Conservation (phyloP, 2,797 vertebrate genomes). For the Bovichtus diacanthus region DNA sequence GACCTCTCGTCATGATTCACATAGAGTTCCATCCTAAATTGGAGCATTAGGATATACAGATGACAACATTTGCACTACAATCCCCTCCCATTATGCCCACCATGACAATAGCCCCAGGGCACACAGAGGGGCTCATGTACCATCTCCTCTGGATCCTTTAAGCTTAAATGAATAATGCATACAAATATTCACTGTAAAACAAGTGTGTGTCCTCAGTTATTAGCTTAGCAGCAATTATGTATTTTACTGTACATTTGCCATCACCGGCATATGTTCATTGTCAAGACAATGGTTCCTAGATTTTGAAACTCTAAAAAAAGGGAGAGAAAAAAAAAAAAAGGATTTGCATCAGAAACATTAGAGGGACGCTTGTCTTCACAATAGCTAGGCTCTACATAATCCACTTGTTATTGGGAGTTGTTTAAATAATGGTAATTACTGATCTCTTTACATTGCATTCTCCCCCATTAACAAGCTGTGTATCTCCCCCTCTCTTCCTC, state of each 20-base stretch:
- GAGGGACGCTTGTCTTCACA: conserved; percentile 68
- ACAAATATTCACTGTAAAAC: conserved; percentile 65
- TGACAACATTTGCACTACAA: conserved; percentile 72
- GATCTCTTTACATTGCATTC: conserved; percentile 85
- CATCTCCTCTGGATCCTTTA: conserved; percentile 71
- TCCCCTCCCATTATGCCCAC: conserved; percentile 72
- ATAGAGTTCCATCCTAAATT: conserved; percentile 53
- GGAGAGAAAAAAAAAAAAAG: conserved; percentile 28
- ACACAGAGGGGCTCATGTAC: conserved; percentile 67
- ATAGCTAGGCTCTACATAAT: conserved; percentile 75
- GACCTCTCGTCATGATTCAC: conserved; percentile 40
- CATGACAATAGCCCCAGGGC: conserved; percentile 74
- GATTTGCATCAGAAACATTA: conserved; percentile 73
- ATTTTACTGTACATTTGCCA: conserved; percentile 59
- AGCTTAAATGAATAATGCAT: conserved; percentile 74
- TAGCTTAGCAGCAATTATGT: conserved; percentile 56
- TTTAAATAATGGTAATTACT: conserved; percentile 88
- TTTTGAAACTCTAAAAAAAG: conserved; percentile 51
- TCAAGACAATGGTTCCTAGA: conserved; percentile 57
- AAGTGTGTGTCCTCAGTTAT: conserved; percentile 57
- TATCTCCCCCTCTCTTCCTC: conserved; percentile 61
- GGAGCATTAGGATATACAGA: conserved; percentile 66
- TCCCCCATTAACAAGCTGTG: conserved; percentile 83
- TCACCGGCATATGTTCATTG: conserved; percentile 40
- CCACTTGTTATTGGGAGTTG: conserved; percentile 84